phyloP scores from a whole-genome alignment of 1,140 invertebrate genomes.

The Drosophila pandora region DNA sequence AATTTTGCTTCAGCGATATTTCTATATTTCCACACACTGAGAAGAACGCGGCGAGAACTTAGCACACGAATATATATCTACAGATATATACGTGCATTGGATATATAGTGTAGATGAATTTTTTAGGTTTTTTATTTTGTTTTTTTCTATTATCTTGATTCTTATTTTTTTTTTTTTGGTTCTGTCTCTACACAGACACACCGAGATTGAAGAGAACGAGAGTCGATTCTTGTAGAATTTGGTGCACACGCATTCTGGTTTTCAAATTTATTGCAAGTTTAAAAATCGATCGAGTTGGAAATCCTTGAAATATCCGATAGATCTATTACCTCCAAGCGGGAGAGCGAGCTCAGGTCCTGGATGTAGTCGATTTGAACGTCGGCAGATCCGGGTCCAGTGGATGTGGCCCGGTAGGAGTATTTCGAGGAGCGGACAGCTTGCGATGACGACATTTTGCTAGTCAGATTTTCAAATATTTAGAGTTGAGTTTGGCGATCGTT shows the following conservation, averaged over 20 bases:
- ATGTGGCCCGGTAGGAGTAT: conserved; percentile 91
- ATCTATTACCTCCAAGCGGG: conserved; percentile 93
- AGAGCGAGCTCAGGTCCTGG: conserved; percentile 95
- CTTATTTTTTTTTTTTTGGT: conserved; percentile 16
- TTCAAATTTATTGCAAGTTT: neutral
- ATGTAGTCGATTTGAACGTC: conserved; percentile 97
- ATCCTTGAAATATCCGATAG: conserved; percentile 2
- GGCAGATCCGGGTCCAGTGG: conserved; percentile 90
- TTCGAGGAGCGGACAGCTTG: conserved; percentile 93
- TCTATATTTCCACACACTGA: conserved; percentile 76
- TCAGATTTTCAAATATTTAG: conserved; percentile 54
- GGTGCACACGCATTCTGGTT: conserved; percentile 41
- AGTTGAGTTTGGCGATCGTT: conserved; percentile 44
- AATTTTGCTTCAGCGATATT: conserved; percentile 69
- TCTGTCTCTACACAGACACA: conserved; percentile 30
- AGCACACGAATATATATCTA: conserved; percentile 33
- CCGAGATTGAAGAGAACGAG: conserved; percentile 18
- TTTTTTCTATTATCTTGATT: conserved; percentile 34
- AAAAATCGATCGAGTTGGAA: neutral
- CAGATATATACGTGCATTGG: conserved; percentile 31
- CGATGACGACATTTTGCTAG: conserved; percentile 86
- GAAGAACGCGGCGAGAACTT: conserved; percentile 46
- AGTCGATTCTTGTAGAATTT: conserved; percentile 33
- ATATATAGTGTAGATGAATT: conserved; percentile 52
- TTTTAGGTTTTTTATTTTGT: conserved; percentile 44